These are phyloP conservation scores for Selene dorsalis DNA, from an alignment of 2,797 vertebrate species.

Conservation along the genomic window DNA sequence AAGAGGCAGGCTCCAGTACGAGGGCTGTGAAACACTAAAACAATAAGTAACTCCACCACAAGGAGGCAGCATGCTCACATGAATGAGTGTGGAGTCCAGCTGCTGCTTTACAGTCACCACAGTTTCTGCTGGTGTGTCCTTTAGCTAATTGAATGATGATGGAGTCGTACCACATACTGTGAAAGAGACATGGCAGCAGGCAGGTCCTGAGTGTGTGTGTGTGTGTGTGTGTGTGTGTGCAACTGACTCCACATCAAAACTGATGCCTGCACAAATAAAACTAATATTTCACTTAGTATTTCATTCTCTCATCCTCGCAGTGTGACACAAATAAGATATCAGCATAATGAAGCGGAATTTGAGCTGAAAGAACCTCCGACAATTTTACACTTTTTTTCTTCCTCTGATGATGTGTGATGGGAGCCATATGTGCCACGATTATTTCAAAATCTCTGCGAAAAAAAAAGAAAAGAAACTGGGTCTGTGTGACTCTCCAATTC, in stretches of 20 bases:
- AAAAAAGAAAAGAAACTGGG: background rate
- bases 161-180: background rate
- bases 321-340: conserved; percentile 8
- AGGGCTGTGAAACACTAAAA: background rate
- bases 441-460: background rate
- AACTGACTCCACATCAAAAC: background rate
- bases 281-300: conserved; percentile 8
- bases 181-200: conserved; percentile 5
- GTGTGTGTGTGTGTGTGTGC: conserved; percentile 12
- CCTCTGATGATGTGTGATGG: background rate
- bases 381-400: background rate
- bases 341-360: background rate
- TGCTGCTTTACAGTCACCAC: background rate
- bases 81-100: background rate
- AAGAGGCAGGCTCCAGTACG: background rate
- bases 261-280: conserved; percentile 9
- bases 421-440: background rate
- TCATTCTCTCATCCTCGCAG: background rate
- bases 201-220: background rate
- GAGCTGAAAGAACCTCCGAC: background rate
- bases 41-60: conserved; percentile 36
- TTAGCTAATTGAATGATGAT: conserved; percentile 1
- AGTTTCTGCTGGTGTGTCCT: conserved; percentile 23
- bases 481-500: background rate
- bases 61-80: conserved; percentile 68